Conservation (phyloP, 37 sponge, comb jelly and placozoan genomes). For the Agelas oroides region DNA sequence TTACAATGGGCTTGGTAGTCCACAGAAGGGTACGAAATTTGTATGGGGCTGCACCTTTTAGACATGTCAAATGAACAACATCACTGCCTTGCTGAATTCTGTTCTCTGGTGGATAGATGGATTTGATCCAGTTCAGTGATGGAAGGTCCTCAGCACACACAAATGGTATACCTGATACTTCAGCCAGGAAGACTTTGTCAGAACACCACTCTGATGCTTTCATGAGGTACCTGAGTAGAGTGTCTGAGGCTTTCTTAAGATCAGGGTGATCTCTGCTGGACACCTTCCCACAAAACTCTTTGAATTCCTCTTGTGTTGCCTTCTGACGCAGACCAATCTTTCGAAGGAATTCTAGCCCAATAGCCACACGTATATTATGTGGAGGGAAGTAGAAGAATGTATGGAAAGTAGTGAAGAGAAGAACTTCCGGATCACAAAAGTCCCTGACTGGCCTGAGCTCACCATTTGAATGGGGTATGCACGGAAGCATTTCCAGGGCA, state of each 20-base stretch:
- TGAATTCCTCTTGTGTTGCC: conserved; percentile 23
- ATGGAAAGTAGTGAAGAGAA: conserved; percentile 35
- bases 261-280: neutral
- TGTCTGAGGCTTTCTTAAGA: conserved; percentile 17
- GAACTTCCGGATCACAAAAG: conserved; percentile 30
- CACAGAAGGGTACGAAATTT: conserved; percentile 24
- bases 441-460: conserved; percentile 20
- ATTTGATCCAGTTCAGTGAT: conserved; percentile 36
- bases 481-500: conserved; percentile 11
- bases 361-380: neutral
- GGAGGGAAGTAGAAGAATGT: conserved; percentile 24
- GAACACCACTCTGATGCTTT: conserved; percentile 3
- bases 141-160: conserved; percentile 6
- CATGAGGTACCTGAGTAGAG: conserved; percentile 45
- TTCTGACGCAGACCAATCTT: conserved; percentile 10
- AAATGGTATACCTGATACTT: conserved; percentile 47
- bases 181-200: neutral
- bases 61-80: neutral
- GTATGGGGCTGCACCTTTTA: neutral
- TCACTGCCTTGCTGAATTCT: neutral
- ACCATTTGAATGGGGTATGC: conserved; percentile 23
- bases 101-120: neutral
- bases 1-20: conserved; percentile 56
- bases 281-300: conserved; percentile 12
- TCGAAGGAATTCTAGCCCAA: conserved; percentile 53